Evolutionary conservation across 2,113 vertebrate genomes (phyloP), one percentile per base, ranked within the genome.

Genomic region (Misgurnus mizolepis): DNA sequence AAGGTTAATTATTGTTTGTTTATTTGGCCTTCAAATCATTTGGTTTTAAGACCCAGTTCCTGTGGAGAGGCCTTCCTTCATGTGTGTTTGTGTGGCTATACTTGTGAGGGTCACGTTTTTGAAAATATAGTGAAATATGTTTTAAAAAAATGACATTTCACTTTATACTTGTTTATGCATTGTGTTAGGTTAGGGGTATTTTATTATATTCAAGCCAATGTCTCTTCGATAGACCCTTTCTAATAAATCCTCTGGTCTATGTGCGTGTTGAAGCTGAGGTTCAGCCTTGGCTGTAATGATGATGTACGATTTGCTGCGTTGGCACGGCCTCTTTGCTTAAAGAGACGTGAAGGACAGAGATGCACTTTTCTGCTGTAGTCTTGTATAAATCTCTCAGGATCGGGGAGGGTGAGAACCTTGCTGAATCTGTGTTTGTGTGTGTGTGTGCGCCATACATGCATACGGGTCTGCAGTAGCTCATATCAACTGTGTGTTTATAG

Each of bases 281-380:
- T 4, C 45, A 58, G 62, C 78, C 56, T 78, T 27, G 70, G 53
- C 74, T 79, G 45, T 83, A 85, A 86, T 86, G 76, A 86, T 81
- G 82, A 86, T 75, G 11, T 79, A 83, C 55, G 40, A 67, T 80
- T 69, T 77, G 79, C 70, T 56, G 79, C 39, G 70, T 67, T 65
- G 69, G 40, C 49, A 80, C 34, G 34, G 70, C 67, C 58, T 60
- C 76, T 79, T 70, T 40, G 79, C 71, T 83, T 79, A 81, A 76
- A 74, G 71, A 76, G 55, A 77, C 79, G 84, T 86, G 84, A 83
- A 86, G 82, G 82, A 77, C 81, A 76, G 76, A 17, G 79, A 66
- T 82, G 66, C 58, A 76, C 75, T 81, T 76, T 76, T 75, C 64
- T 67, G 49, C 53, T 75, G 17, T 70, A 53, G 39, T 47, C 68